Evolutionary conservation across 2,888 invertebrate species (phyloP).

Genomic region (Platycheirus rosarum): DNA sequence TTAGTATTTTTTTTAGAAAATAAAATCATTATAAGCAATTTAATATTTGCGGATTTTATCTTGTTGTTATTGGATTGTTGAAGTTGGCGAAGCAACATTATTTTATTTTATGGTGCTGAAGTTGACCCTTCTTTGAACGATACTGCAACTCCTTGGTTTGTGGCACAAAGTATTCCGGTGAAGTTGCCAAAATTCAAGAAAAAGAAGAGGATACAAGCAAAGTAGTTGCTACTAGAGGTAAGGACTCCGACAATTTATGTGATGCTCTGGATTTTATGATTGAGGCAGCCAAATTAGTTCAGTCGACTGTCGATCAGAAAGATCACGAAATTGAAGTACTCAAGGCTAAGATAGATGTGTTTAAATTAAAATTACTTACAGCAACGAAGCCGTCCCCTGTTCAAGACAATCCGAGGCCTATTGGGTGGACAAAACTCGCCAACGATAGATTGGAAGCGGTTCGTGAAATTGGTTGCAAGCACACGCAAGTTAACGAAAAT

Average conservation of each 20-base stretch:
- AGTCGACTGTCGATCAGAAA: no score
- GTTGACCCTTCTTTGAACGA: constrained; percentile 1
- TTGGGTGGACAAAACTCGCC: not conserved
- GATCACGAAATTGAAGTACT: no score
- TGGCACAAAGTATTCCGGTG: not conserved
- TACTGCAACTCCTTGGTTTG: constrained; percentile 5
- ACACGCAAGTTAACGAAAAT: no score
- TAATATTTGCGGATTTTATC: no score
- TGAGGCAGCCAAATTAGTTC: not conserved
- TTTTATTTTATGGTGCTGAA: no score
- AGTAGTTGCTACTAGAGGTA: not conserved
- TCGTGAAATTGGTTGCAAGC: not conserved
- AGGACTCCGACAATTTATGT: constrained; percentile 1
- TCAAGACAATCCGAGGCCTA: no score
- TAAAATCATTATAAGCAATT: no score
- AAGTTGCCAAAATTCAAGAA: not conserved
- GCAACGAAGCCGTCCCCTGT: no score
- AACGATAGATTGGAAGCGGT: not conserved
- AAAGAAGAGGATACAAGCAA: not conserved
- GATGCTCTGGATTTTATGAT: constrained; percentile 8
- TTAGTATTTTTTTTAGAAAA: no score
- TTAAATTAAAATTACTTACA: no score
- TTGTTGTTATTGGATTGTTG: no score
- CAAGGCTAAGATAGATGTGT: constrained; percentile 3
- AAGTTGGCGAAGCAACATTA: no score